Percentiles rank a stretch among this genome's conserved stretches.
Evolutionary conservation across 2,113 vertebrate species (phyloP).

Genomic region (Aegithalos caudatus): DNA sequence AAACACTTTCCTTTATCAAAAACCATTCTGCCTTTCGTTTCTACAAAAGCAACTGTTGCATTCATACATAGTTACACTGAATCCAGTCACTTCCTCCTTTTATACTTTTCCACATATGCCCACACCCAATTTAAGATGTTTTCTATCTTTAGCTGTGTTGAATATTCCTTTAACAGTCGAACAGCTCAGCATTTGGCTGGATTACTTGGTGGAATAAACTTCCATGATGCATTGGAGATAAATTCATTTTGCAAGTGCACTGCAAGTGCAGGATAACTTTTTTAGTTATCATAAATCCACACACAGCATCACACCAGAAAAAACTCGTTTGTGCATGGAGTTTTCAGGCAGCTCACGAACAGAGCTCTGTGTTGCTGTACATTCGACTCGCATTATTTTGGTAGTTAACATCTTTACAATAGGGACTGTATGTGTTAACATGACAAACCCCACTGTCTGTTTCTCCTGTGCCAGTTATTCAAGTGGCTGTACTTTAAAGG

Average conservation of each 20-base stretch:
- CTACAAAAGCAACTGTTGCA: background rate
- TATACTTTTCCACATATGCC: background rate
- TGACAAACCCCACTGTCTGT: background rate
- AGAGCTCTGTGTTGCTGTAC: background rate
- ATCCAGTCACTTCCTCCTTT: background rate
- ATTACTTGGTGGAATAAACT: background rate
- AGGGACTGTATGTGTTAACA: background rate
- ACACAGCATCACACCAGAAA: background rate
- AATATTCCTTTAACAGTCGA: background rate
- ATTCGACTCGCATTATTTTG: background rate
- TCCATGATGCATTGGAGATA: fast-evolving
- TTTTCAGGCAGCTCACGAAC: background rate
- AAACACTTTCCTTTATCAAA: background rate
- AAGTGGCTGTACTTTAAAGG: background rate
- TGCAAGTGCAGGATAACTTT: background rate
- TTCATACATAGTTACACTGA: background rate
- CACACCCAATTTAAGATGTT: background rate
- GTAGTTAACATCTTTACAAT: background rate
- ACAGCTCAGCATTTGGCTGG: background rate
- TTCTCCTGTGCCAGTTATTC: background rate
- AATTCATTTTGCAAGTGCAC: background rate
- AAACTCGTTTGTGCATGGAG: background rate
- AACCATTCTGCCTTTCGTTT: background rate
- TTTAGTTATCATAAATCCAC: background rate
- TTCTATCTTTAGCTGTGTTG: background rate